Conservation (phyloP, 2,888 invertebrate genomes). For the Sclerodermus sp. region DNA sequence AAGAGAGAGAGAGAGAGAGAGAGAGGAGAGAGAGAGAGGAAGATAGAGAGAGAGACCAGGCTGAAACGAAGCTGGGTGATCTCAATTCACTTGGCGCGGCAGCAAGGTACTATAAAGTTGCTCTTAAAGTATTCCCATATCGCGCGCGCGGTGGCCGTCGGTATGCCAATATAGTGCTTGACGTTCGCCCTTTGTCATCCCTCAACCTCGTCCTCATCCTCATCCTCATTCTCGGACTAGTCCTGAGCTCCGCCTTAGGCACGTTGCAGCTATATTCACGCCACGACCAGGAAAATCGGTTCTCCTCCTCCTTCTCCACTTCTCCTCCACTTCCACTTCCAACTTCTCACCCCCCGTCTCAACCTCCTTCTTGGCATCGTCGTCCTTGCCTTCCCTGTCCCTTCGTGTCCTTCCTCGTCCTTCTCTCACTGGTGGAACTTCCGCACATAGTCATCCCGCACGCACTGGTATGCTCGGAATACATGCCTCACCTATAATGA, state of each 20-base stretch:
- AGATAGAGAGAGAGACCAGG: background rate
- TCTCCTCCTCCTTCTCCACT: conserved; percentile 40
- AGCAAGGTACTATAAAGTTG: conserved; percentile 46
- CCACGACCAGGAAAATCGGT: no score
- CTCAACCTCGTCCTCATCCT: conserved; percentile 19
- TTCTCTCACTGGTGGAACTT: conserved; percentile 1
- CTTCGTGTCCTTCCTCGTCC: conserved; percentile 20
- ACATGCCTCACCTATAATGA: conserved; percentile 47
- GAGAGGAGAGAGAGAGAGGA: conserved; percentile 3
- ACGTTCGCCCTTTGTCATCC: conserved; percentile 40
- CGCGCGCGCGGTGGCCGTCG: conserved; percentile 44
- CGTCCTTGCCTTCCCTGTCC: conserved; percentile 20
- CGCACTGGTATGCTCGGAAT: conserved; percentile 43
- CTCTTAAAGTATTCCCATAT: conserved; percentile 56
- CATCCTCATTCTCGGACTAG: conserved; percentile 33
- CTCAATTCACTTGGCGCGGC: conserved; percentile 34
- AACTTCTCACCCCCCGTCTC: background rate
- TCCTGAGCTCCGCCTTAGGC: conserved; percentile 26
- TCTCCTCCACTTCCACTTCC: conserved; percentile 26
- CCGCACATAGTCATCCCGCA: conserved; percentile 44
- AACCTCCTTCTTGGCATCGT: conserved; percentile 1
- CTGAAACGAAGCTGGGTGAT: conserved; percentile 19
- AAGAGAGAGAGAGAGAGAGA: conserved; percentile 5
- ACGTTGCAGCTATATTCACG: no score
- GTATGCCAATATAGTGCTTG: conserved; percentile 54